Percentiles rank a stretch among this genome's conserved stretches.
These are phyloP conservation scores for Cotesia typhae DNA, from an alignment of 1,140 invertebrate genomes.

Conservation along the genomic window DNA sequence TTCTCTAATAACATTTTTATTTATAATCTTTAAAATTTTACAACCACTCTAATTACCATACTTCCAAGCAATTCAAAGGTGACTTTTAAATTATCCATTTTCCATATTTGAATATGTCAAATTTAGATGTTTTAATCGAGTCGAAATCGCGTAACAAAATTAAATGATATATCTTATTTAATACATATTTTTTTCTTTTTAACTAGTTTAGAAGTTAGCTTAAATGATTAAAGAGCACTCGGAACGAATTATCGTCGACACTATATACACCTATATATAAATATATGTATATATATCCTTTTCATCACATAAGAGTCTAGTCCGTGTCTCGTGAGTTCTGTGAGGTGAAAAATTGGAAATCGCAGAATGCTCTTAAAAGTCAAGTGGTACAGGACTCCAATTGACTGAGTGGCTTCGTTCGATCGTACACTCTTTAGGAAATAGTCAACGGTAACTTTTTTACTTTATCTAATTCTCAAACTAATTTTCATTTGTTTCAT, in stretches of 20 bases:
- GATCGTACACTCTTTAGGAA: constrained; percentile 31
- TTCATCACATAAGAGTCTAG: constrained; percentile 15
- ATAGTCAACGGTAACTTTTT: constrained; percentile 7
- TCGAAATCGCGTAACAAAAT: too few species aligned
- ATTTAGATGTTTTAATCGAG: too few species aligned
- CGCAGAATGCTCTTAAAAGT: constrained; percentile 48
- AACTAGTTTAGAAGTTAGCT: background rate
- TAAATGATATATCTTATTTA: too few species aligned
- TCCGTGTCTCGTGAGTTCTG: constrained; percentile 42
- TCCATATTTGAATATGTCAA: too few species aligned
- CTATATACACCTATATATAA: background rate
- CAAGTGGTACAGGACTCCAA: constrained; percentile 28
- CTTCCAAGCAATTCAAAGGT: too few species aligned
- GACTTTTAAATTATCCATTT: too few species aligned
- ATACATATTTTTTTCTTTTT: too few species aligned
- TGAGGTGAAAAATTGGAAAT: constrained; percentile 54
- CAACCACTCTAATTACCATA: too few species aligned
- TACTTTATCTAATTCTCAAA: constrained; percentile 12
- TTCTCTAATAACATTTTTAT: too few species aligned
- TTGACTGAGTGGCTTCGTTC: constrained; percentile 49
- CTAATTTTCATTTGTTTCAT: background rate
- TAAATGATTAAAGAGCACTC: constrained; percentile 36
- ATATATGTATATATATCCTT: background rate
- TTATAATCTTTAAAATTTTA: too few species aligned
- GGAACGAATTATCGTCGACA: constrained; percentile 41